phyloP scores from a whole-genome alignment of 2,888 invertebrate genomes.

The Trisateles emortualis region DNA sequence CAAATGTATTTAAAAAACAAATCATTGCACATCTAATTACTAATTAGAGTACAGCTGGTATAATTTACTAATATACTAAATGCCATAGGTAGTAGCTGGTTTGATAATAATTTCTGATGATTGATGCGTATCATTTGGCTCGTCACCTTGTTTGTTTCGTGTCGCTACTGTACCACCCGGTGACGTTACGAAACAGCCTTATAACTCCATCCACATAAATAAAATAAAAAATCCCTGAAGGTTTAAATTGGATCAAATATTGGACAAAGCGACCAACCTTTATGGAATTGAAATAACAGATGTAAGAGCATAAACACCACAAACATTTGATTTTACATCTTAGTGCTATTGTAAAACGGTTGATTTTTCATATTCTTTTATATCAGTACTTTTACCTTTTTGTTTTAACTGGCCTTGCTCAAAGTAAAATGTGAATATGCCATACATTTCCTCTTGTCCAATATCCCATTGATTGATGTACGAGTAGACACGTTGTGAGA shows the following conservation, averaged over 20 bases:
- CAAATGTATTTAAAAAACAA: no score
- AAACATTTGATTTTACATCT: no score
- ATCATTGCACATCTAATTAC: no score
- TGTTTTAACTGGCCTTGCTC: no score
- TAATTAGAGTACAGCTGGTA: no score
- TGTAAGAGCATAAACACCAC: no score
- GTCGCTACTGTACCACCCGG: slow-evolving; percentile 5
- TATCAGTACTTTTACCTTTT: neutral
- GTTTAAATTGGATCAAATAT: neutral
- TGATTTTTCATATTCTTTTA: neutral
- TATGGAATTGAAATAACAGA: neutral
- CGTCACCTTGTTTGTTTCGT: slow-evolving; percentile 24
- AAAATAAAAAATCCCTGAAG: neutral
- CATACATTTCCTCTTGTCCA: neutral
- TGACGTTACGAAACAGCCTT: slow-evolving; percentile 17
- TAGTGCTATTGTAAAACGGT: no score
- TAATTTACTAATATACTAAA: no score
- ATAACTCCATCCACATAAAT: neutral
- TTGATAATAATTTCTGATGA: no score
- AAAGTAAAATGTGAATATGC: neutral
- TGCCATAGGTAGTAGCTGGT: no score
- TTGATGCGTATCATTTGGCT: slow-evolving; percentile 34
- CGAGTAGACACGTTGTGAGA: slow-evolving; percentile 4
- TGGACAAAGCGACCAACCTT: no score
- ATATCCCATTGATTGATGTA: slow-evolving; percentile 7